phyloP scores from a whole-genome alignment of 1,140 invertebrate genomes.

The Bombus turneri region DNA sequence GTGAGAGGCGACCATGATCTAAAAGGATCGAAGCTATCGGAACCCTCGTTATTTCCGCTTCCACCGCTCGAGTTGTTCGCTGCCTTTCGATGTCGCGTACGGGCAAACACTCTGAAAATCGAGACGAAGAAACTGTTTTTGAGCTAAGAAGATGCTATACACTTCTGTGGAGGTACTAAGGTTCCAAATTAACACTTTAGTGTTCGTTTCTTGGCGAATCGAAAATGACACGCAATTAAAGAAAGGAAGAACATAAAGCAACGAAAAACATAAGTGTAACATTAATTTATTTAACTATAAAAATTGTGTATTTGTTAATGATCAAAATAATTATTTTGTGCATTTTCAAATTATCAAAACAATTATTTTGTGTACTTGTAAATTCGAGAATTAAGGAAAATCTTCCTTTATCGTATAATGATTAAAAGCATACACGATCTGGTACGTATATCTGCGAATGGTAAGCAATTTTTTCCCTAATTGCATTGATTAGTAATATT shows the following conservation, averaged over 20 bases:
- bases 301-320: too few relatives aligned
- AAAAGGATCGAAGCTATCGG: slow-evolving; percentile 81
- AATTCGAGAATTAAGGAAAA: background rate
- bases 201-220: background rate
- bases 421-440: background rate
- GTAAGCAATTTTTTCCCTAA: too few relatives aligned
- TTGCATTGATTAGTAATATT: background rate
- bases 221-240: background rate
- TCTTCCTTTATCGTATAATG: too few relatives aligned
- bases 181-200: background rate
- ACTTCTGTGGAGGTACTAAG: background rate
- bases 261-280: too few relatives aligned
- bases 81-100: slow-evolving; percentile 90
- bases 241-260: background rate
- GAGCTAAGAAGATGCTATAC: slow-evolving; percentile 32
- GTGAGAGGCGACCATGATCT: slow-evolving; percentile 90
- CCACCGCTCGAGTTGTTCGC: slow-evolving; percentile 79
- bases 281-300: too few relatives aligned
- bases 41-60: slow-evolving; percentile 81
- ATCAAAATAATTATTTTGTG: too few relatives aligned
- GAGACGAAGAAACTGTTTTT: slow-evolving; percentile 3
- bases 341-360: too few relatives aligned
- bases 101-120: slow-evolving; percentile 88
- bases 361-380: too few relatives aligned
- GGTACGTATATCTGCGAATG: background rate